Evolutionary conservation across 2,113 vertebrate genomes (phyloP).

Genomic region (Sinosuthora webbiana): DNA sequence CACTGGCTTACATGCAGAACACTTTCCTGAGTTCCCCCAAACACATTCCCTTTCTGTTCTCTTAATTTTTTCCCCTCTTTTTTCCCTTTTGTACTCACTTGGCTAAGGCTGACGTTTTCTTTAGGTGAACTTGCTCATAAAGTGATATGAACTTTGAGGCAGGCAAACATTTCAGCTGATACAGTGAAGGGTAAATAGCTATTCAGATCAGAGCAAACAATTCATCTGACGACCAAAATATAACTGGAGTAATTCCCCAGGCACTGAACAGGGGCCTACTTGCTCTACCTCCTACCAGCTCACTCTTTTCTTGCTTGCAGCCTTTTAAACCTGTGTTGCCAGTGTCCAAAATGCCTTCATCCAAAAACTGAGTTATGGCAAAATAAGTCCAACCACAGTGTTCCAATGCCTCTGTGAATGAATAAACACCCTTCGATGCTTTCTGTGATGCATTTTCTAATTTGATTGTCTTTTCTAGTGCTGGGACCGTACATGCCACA

Average conservation of each 20-base stretch:
- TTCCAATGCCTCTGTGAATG: neutral
- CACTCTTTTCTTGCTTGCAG: neutral
- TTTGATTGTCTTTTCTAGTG: neutral
- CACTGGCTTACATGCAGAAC: slow-evolving; percentile 2
- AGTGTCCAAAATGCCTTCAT: neutral
- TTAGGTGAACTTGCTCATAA: neutral
- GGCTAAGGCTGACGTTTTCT: neutral
- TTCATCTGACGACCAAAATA: neutral
- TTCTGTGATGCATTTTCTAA: neutral
- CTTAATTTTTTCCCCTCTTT: neutral
- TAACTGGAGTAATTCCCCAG: neutral
- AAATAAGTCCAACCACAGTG: neutral
- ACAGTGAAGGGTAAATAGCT: neutral
- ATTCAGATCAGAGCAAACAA: neutral
- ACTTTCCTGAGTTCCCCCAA: slow-evolving; percentile 1
- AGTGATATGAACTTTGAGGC: neutral
- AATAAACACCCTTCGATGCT: neutral
- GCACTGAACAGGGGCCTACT: neutral
- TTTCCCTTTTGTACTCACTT: neutral
- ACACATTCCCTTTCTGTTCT: neutral
- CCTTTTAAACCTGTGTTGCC: neutral
- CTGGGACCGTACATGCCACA: neutral
- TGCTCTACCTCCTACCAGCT: neutral
- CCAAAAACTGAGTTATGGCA: neutral
- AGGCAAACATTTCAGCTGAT: neutral